These are phyloP conservation scores for Bradypus variegatus DNA, from an alignment of 2,797 vertebrate species.

Conservation along the genomic window DNA sequence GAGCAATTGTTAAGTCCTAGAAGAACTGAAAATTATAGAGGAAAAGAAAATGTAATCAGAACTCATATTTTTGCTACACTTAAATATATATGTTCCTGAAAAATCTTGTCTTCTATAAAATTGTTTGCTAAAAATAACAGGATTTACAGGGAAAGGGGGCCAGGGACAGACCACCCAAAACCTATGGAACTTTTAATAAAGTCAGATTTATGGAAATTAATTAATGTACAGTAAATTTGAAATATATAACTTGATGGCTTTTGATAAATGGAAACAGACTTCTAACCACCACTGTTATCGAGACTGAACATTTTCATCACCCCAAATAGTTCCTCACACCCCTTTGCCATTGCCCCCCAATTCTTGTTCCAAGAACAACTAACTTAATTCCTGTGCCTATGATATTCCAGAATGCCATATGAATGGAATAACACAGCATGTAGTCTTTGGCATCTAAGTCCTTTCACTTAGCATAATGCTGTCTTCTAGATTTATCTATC, in stretches of 20 bases:
- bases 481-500: no score
- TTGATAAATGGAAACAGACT: neutral
- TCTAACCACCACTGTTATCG: no score
- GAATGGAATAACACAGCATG: neutral
- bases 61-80: neutral
- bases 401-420: no score
- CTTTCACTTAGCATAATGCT: no score
- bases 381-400: neutral
- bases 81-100: neutral
- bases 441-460: neutral
- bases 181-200: neutral
- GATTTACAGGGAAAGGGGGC: neutral
- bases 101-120: neutral
- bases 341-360: no score
- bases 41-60: neutral
- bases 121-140: neutral
- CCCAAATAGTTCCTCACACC: neutral
- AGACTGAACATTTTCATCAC: neutral
- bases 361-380: neutral
- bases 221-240: neutral
- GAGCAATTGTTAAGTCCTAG: no score
- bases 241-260: neutral
- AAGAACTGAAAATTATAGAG: neutral
- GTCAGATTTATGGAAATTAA: neutral
- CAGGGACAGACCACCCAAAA: neutral